phyloP scores from a whole-genome alignment of 2,113 vertebrate species.

The Campylomormyrus tamandua region DNA sequence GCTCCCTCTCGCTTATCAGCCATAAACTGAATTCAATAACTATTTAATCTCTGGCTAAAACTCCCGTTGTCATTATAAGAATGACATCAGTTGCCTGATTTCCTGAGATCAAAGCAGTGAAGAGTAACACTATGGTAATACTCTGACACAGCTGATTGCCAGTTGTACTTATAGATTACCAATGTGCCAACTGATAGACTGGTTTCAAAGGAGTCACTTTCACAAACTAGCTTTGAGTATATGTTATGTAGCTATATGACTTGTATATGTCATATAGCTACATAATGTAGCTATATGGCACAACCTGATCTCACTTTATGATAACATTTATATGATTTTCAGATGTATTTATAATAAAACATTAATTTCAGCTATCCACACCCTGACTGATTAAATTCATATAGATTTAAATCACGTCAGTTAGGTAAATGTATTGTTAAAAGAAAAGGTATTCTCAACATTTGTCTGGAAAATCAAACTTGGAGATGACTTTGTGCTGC shows the following conservation, averaged over 20 bases:
- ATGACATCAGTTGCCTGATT: background rate
- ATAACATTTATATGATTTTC: background rate
- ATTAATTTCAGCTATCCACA: background rate
- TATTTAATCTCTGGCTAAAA: background rate
- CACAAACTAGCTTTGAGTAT: background rate
- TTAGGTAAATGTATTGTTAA: background rate
- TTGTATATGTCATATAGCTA: no score
- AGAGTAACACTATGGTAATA: background rate
- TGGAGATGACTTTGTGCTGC: slow-evolving; percentile 7
- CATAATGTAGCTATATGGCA: background rate
- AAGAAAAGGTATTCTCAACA: background rate
- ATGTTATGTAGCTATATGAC: background rate
- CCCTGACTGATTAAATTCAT: background rate
- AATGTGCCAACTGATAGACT: background rate
- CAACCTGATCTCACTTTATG: background rate
- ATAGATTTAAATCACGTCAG: background rate
- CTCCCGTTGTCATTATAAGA: background rate
- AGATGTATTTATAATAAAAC: background rate
- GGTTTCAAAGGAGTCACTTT: background rate
- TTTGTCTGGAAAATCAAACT: background rate
- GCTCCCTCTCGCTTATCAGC: background rate
- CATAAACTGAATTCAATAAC: background rate
- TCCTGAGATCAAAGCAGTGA: background rate
- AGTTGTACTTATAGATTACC: background rate
- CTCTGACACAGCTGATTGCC: background rate